Evolutionary conservation across 2,113 vertebrate species (phyloP), one percentile per base, ranked within the genome.

Genomic region (Tetrao urogallus): DNA sequence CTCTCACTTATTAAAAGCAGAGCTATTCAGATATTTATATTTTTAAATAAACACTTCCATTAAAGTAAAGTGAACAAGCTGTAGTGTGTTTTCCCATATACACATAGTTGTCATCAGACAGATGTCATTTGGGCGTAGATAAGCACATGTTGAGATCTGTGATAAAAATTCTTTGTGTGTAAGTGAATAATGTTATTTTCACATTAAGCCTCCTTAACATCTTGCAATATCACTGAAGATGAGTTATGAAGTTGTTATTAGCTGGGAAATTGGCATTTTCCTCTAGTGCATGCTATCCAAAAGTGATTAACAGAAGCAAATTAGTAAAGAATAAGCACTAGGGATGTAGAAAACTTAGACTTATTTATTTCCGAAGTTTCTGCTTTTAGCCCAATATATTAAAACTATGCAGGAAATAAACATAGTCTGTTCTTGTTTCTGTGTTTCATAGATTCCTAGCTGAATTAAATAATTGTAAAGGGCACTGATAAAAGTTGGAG

Each of bases 41-140:
- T 92, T 94, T 91, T 86, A 76, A 92, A 96, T 36, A 16, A 87
- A 38, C 7, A 45, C 7, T n/a, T 81, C 50, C 57, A 5, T 72
- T 65, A 72, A 67, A 58, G 8, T 32, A 74, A 84, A 52, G 10
- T 32, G 48, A 88, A 86, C 32, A 88, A 76, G 19, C 38, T 86
- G 30, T 1, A 6, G 4, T 65, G 12, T 52, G 34, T 72, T 90
- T 82, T 72, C 30, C 11, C 52, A 28, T n/a, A 61, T 70, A 11
- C 7, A 42, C 56, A 74, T 38, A 66, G 57, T 78, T 56, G 36
- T 58, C 34, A 86, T 34, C 25, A 67, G 57, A 75, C 3, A 79
- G 43, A 48, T 79, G 15, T 57, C 54, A 52, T 82, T 80, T 91
- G 50, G 50, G 19, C 14, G 22, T 71, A 11, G 42, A 60, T 67